Evolutionary conservation across 1,140 invertebrate genomes (phyloP).

Genomic region (Achatina immaculata): DNA sequence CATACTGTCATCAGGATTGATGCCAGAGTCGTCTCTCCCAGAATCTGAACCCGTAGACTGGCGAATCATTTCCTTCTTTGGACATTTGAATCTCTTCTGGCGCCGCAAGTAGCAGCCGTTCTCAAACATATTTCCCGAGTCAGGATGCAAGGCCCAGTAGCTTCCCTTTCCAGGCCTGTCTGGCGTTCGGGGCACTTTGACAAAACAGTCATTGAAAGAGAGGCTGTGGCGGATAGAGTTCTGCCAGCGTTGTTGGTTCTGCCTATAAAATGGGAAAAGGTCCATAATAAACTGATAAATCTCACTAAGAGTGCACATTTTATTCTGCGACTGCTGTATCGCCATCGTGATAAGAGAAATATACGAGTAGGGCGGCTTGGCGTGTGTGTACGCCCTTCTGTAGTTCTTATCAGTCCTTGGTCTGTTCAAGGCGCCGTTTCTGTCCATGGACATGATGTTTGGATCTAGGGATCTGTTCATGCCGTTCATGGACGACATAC

Average conservation of each 20-base stretch:
- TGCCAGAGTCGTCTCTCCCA: slow-evolving; percentile 1
- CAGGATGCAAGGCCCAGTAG: slow-evolving; percentile 98
- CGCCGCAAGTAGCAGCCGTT: slow-evolving; percentile 97
- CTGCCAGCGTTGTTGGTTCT: slow-evolving; percentile 98
- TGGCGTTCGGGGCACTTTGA: slow-evolving; percentile 97
- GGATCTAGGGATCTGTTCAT: slow-evolving; percentile 66
- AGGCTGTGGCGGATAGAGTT: slow-evolving; percentile 94
- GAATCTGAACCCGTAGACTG: slow-evolving; percentile 71
- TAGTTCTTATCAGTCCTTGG: slow-evolving; percentile 75
- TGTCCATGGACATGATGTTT: slow-evolving; percentile 73
- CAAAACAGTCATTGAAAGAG: slow-evolving; percentile 99
- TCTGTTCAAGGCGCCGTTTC: slow-evolving; percentile 74
- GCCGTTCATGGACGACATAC: slow-evolving; percentile 64
- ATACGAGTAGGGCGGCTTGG: slow-evolving; percentile 98
- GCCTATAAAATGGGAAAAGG: slow-evolving; percentile 93
- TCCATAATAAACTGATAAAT: slow-evolving; percentile 99
- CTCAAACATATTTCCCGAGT: slow-evolving; percentile 99
- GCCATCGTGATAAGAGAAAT: slow-evolving; percentile 99
- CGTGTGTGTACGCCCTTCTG: slow-evolving; percentile 93
- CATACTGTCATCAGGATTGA: slow-evolving; percentile 33
- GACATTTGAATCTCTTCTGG: slow-evolving; percentile 98
- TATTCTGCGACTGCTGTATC: slow-evolving; percentile 94
- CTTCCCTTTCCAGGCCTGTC: slow-evolving; percentile 96
- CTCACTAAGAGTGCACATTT: slow-evolving; percentile 97
- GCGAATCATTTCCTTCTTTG: slow-evolving; percentile 90